Conservation (phyloP, 1,140 invertebrate species). For the Platorchestia sp. region DNA sequence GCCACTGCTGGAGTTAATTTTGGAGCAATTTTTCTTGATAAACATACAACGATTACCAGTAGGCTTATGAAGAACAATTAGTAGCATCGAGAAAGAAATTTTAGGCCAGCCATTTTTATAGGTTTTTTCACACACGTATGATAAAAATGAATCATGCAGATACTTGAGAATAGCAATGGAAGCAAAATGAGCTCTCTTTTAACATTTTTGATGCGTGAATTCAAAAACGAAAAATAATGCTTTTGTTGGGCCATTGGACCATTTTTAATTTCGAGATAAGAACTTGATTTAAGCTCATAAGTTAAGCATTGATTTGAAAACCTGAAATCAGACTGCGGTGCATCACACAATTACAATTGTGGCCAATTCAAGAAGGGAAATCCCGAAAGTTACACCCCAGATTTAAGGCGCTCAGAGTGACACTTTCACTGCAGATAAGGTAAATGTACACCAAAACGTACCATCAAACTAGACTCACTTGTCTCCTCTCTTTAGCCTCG, state of each 20-base stretch:
- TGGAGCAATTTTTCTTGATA: too few species aligned
- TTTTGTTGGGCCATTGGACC: too few species aligned
- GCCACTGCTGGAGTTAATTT: too few species aligned
- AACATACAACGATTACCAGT: too few species aligned
- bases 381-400: background rate
- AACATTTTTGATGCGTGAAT: background rate
- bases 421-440: background rate
- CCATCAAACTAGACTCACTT: conserved; percentile 72
- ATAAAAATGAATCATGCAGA: too few species aligned
- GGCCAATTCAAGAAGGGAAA: background rate
- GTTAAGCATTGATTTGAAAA: background rate
- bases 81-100: too few species aligned
- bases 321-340: background rate
- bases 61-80: too few species aligned
- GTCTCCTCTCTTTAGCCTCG: conserved; percentile 82
- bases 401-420: background rate
- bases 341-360: background rate
- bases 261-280: background rate
- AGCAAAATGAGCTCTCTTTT: background rate
- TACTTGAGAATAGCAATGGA: too few species aligned
- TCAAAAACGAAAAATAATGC: background rate
- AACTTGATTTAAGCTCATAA: background rate
- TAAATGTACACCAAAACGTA: background rate
- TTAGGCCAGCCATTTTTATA: too few species aligned
- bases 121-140: too few species aligned